Evolutionary conservation across 2,888 invertebrate genomes (phyloP), one percentile per base, ranked within the genome.

Genomic region (Calliphora vomitoria): DNA sequence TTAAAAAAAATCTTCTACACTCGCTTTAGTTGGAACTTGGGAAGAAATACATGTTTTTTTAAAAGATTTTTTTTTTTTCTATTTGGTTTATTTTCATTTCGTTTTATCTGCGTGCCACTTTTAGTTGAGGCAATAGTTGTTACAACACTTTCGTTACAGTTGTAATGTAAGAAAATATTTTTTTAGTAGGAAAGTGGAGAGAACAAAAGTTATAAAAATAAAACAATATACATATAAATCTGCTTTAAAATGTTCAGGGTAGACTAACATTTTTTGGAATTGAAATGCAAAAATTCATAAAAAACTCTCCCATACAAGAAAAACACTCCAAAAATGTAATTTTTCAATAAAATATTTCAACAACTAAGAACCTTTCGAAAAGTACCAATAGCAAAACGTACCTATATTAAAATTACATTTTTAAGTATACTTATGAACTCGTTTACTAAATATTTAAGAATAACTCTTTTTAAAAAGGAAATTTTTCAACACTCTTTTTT

Each of bases 71-170:
- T 74, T 11, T 11, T 68, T 50, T 80, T 81, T 55, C 55, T 76
- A n/a, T 69, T 41, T 50, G 62, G 71, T 76, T 76, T 53, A 64
- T 76, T 35, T 35, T 81, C 47, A 64, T 76, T 71, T 50, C 60
- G 55, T 83, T 76, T 76, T 53, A 71, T 82, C 44, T 71, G 13
- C 53, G 62, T 85, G 85, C 68, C 25, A 35, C 38, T 80, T 85
- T 71, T 55, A 62, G 35, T 62, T 50, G 69, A 35, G 69, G 8
- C 53, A 64, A 76, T 50, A 38, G 53, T 20, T 69, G 18, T 20
- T 69, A 41, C 44, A 78, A 47, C 10, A 66, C 31, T 84, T 71
- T 76, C 11, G 53, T 55, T 78, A 20, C 69, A 53, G 64, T 78
- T 53, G 44, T 64, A 55, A 20, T 44, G n/a, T 31, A 64, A 25